These are phyloP conservation scores for Ciconia maguari DNA, from an alignment of 2,113 vertebrate species.

Conservation along the genomic window DNA sequence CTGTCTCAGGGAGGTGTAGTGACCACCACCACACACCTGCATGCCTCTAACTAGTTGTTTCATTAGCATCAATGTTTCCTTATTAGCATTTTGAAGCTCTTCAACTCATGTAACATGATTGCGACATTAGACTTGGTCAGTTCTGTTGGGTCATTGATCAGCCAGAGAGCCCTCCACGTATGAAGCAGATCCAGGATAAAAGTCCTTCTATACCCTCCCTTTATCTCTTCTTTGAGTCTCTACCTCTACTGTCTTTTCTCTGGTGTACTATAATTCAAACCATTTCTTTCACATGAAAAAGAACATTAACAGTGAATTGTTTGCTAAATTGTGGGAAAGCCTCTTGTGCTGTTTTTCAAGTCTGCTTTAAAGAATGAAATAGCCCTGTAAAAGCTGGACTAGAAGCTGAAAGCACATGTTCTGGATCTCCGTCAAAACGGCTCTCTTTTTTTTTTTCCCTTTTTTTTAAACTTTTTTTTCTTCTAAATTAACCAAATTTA, in stretches of 20 bases:
- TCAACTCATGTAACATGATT: conserved; percentile 50
- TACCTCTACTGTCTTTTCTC: neutral
- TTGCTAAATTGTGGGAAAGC: neutral
- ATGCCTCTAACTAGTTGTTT: conserved; percentile 74
- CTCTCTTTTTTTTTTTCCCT: neutral
- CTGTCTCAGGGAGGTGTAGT: conserved; percentile 82
- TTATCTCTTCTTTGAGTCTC: neutral
- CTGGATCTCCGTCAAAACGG: conserved; percentile 79
- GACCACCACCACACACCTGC: conserved; percentile 85
- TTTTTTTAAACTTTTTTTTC: neutral
- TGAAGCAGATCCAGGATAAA: conserved; percentile 78
- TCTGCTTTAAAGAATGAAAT: neutral
- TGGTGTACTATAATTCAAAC: neutral
- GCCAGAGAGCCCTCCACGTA: conserved; percentile 6
- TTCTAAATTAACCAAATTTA: conserved; percentile 25
- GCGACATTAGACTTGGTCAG: conserved; percentile 15
- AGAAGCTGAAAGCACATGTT: conserved; percentile 8
- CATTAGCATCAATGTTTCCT: conserved; percentile 58
- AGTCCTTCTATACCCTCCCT: neutral
- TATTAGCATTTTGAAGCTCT: conserved; percentile 51
- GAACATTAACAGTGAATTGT: neutral
- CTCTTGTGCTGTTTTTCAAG: neutral
- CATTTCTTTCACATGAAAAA: neutral
- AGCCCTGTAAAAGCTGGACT: neutral
- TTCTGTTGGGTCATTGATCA: conserved; percentile 44